These are phyloP conservation scores for Xestia sexstrigata DNA, from an alignment of 2,888 invertebrate genomes.

Conservation along the genomic window DNA sequence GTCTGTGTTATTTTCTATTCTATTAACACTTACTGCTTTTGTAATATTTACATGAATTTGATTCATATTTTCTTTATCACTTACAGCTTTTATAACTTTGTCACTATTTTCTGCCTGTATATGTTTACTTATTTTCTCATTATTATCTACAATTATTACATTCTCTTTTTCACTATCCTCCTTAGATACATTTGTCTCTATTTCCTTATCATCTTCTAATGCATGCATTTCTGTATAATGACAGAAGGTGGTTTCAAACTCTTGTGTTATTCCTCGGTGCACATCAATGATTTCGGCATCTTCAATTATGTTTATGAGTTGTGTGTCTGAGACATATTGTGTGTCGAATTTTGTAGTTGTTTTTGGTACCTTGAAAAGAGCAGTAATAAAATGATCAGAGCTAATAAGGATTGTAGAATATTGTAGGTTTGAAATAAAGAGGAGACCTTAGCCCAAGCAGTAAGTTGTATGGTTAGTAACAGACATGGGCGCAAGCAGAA, in stretches of 20 bases:
- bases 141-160: background rate
- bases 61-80: conserved; percentile 6
- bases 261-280: conserved; percentile 77
- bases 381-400: background rate
- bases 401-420: background rate
- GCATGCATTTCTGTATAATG: conserved; percentile 43
- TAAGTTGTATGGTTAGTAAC: too few species aligned
- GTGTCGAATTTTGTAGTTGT: conserved; percentile 79
- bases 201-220: background rate
- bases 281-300: conserved; percentile 77
- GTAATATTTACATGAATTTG: conserved; percentile 12
- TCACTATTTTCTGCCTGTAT: too few species aligned
- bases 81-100: background rate
- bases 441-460: background rate
- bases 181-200: background rate
- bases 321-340: conserved; percentile 82
- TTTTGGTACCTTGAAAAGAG: conserved; percentile 69
- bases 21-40: background rate
- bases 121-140: background rate
- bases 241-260: conserved; percentile 74
- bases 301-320: conserved; percentile 81
- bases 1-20: conserved; percentile 15
- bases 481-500: too few species aligned
- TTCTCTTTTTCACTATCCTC: background rate
- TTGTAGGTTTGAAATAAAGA: background rate